A percentile compares a stretch with the other conserved stretches of the same genome.
Conservation (phyloP, 2,888 invertebrate species). For the Dermolepida albohirtum region DNA sequence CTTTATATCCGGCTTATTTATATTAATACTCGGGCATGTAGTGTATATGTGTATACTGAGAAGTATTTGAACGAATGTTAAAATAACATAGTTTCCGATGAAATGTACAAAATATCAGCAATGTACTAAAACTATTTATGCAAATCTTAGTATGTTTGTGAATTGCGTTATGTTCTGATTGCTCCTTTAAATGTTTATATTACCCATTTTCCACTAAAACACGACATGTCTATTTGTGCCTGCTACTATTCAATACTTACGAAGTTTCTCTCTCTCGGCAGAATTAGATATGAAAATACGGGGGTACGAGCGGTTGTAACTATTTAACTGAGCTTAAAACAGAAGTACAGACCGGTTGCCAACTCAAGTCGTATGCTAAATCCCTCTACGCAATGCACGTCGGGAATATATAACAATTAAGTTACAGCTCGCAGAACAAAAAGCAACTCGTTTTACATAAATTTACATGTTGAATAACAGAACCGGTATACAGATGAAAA, state of each 20-base stretch:
- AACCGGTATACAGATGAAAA: conserved; percentile 57
- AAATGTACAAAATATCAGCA: not conserved
- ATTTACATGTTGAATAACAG: conserved; percentile 61
- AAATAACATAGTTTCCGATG: not conserved
- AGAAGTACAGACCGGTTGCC: conserved; percentile 35
- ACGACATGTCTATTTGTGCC: not conserved
- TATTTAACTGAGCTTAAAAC: conserved; percentile 32
- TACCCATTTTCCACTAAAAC: not conserved
- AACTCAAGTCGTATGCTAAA: conserved; percentile 44
- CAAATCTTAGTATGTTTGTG: conserved; percentile 5
- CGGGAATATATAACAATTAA: conserved; percentile 62
- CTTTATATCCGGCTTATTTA: conserved; percentile 23
- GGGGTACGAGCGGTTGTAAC: conserved; percentile 40
- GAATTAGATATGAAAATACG: conserved; percentile 35
- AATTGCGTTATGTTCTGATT: conserved; percentile 6
- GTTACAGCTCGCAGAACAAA: conserved; percentile 60
- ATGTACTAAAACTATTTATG: conserved; percentile 15
- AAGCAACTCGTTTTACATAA: conserved; percentile 62
- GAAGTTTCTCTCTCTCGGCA: conserved; percentile 23
- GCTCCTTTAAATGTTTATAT: conserved; percentile 25
- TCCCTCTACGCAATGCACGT: conserved; percentile 53
- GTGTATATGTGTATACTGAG: not conserved
- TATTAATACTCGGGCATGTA: conserved; percentile 20
- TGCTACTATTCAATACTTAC: not conserved
- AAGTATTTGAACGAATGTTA: conserved; percentile 20